These are phyloP conservation scores for Gallirallus australis DNA, from an alignment of 2,797 vertebrate genomes.

Conservation along the genomic window DNA sequence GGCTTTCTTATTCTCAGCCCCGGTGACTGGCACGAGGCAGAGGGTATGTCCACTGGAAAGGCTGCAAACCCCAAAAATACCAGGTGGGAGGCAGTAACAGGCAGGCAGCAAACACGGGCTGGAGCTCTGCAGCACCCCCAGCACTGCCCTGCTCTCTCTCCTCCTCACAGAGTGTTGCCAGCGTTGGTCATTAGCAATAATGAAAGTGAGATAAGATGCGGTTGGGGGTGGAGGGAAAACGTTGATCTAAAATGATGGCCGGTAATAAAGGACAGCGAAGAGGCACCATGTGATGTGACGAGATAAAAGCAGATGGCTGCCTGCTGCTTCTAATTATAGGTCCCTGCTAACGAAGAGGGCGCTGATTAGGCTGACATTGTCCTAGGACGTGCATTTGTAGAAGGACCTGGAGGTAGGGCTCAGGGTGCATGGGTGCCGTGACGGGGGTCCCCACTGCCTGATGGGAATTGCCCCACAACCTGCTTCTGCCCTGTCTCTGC, in stretches of 20 bases:
- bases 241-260: not conserved
- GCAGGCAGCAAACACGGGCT: not conserved
- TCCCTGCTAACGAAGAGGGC: not conserved
- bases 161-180: not conserved
- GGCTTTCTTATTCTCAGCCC: not conserved
- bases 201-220: not conserved
- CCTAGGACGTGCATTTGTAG: not conserved
- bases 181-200: not conserved
- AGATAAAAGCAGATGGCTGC: slow-evolving; percentile 62
- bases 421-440: not conserved
- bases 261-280: not conserved
- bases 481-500: not conserved
- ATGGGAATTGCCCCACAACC: not conserved
- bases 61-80: not conserved
- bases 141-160: not conserved
- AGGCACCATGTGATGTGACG: not conserved
- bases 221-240: not conserved
- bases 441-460: not conserved
- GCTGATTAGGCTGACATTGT: slow-evolving; percentile 44
- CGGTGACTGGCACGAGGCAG: accelerated
- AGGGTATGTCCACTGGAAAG: not conserved
- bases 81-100: not conserved
- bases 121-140: not conserved
- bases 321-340: slow-evolving; percentile 68
- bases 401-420: not conserved